Evolutionary conservation across 2,113 vertebrate species (phyloP).

Genomic region (Buteo buteo): DNA sequence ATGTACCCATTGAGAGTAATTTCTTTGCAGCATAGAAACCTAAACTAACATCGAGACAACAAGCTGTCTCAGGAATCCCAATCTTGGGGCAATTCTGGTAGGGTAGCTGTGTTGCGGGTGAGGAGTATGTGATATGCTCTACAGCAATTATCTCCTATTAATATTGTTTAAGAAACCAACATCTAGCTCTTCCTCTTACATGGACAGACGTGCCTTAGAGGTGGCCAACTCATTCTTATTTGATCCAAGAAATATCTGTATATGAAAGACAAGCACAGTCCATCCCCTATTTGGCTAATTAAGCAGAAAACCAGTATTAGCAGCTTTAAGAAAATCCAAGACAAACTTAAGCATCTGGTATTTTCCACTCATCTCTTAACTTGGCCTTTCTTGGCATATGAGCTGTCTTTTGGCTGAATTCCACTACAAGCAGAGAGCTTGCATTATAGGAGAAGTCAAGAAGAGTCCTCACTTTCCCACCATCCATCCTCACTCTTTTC

Average conservation of each 20-base stretch:
- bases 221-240: not conserved
- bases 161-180: not conserved
- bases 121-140: not conserved
- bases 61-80: not conserved
- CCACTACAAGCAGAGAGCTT: constrained; percentile 34
- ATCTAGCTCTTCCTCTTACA: not conserved
- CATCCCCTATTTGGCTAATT: not conserved
- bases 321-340: constrained; percentile 31
- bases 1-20: not conserved
- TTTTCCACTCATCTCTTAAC: not conserved
- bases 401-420: constrained; percentile 40
- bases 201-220: not conserved
- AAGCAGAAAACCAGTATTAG: not conserved
- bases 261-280: not conserved
- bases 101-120: not conserved
- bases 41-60: not conserved
- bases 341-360: constrained; percentile 28
- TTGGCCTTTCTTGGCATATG: constrained; percentile 6
- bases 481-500: not conserved
- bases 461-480: constrained; percentile 35
- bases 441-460: constrained; percentile 2
- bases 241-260: not conserved
- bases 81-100: not conserved
- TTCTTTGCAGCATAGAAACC: not conserved
- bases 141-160: not conserved